These are phyloP conservation scores for Chionoecetes opilio DNA, from an alignment of 1,140 invertebrate species.

Conservation along the genomic window DNA sequence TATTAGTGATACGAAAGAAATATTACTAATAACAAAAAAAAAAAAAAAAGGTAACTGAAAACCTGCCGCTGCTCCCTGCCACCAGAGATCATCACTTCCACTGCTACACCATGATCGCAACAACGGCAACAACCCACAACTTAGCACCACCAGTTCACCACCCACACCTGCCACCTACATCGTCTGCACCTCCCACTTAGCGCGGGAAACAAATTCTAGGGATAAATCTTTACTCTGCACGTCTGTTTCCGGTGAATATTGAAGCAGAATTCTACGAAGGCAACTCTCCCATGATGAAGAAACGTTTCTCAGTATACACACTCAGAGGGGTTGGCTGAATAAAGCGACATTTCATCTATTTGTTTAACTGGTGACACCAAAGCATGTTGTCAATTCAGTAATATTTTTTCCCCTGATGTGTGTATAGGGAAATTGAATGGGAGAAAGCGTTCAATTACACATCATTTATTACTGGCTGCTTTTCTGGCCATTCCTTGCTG, in stretches of 20 bases:
- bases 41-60: too few relatives aligned
- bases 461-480: too few relatives aligned
- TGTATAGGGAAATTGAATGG: too few relatives aligned
- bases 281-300: background rate
- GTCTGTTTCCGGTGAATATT: background rate
- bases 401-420: too few relatives aligned
- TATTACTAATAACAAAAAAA: too few relatives aligned
- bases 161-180: constrained; percentile 12
- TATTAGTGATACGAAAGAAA: too few relatives aligned
- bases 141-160: background rate
- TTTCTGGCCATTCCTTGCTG: too few relatives aligned
- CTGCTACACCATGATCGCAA: background rate
- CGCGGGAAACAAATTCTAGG: background rate
- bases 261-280: background rate
- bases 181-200: background rate
- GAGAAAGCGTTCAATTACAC: too few relatives aligned
- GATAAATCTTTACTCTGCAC: background rate
- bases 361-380: too few relatives aligned
- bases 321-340: too few relatives aligned
- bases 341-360: too few relatives aligned
- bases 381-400: too few relatives aligned
- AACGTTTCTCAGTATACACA: background rate
- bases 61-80: background rate
- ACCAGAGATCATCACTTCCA: background rate
- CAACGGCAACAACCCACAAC: background rate